A percentile compares a stretch with the other conserved stretches of the same genome.
phyloP scores from a whole-genome alignment of 2,113 vertebrate species.

The Eulacestoma nigropectus region DNA sequence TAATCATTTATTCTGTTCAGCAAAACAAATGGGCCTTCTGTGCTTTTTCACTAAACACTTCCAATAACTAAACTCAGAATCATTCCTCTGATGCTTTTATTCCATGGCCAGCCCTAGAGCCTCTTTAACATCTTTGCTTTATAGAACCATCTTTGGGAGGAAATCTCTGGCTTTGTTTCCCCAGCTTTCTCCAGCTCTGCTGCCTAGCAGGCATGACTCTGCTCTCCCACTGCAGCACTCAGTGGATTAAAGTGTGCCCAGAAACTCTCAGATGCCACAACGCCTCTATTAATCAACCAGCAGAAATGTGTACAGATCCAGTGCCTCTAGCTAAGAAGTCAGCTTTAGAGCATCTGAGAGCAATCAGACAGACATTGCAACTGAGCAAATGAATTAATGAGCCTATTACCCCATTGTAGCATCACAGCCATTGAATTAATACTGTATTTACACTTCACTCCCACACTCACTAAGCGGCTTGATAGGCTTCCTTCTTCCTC shows the following conservation, averaged over 20 bases:
- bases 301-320: neutral
- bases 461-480: slow-evolving; percentile 80
- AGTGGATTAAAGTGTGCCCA: slow-evolving; percentile 45
- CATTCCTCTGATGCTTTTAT: slow-evolving; percentile 31
- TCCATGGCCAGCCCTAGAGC: slow-evolving; percentile 1
- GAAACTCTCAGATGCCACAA: slow-evolving; percentile 41
- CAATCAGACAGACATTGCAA: slow-evolving; percentile 16
- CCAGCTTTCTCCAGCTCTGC: neutral
- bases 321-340: slow-evolving; percentile 19
- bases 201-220: slow-evolving; percentile 22
- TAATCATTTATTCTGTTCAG: slow-evolving; percentile 50
- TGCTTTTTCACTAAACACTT: slow-evolving; percentile 39
- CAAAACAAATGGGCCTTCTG: slow-evolving; percentile 42
- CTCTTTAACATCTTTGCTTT: slow-evolving; percentile 49
- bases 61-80: slow-evolving; percentile 19
- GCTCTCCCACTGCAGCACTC: slow-evolving; percentile 27
- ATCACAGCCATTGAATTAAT: slow-evolving; percentile 50
- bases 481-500: slow-evolving; percentile 22
- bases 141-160: slow-evolving; percentile 25
- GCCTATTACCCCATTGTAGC: slow-evolving; percentile 39
- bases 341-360: slow-evolving; percentile 41
- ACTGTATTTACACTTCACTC: slow-evolving; percentile 51
- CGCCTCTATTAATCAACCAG: slow-evolving; percentile 37
- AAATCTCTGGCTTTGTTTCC: neutral
- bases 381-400: slow-evolving; percentile 55